Evolutionary conservation across 2,888 invertebrate species (phyloP).

Genomic region (Pyrrhosoma nymphula): DNA sequence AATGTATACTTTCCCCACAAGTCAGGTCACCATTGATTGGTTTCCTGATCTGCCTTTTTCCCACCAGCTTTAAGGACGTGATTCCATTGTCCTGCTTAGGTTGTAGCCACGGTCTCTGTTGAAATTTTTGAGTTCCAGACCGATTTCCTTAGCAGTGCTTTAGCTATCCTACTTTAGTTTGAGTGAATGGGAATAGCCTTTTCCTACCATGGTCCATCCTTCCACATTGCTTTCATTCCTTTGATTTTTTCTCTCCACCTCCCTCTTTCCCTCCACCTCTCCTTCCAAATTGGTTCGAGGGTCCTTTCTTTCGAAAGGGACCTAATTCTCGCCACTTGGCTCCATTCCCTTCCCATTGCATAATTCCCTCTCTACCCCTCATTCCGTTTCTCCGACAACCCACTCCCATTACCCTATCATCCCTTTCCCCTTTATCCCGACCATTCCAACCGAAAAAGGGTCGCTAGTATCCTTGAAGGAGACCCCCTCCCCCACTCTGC

Average conservation of each 20-base stretch:
- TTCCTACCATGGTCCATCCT: neutral
- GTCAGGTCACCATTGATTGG: too few species aligned
- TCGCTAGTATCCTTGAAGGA: neutral
- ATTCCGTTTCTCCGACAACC: neutral
- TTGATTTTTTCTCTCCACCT: neutral
- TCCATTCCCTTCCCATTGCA: neutral
- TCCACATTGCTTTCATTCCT: neutral
- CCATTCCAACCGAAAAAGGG: neutral
- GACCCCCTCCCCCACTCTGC: too few species aligned
- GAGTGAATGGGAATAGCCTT: neutral
- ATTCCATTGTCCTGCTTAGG: too few species aligned
- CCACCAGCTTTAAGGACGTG: too few species aligned
- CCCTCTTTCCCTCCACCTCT: neutral
- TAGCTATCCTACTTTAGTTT: too few species aligned
- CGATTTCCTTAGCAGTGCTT: too few species aligned
- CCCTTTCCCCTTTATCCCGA: neutral
- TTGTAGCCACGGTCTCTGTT: too few species aligned
- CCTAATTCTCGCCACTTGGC: constrained; percentile 25
- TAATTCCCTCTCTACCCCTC: neutral
- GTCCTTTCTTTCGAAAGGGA: neutral
- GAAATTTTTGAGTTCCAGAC: too few species aligned
- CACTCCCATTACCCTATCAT: neutral
- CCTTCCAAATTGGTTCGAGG: constrained; percentile 12
- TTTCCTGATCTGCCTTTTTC: too few species aligned
- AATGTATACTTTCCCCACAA: too few species aligned